phyloP scores from a whole-genome alignment of 2,797 vertebrate species.

The Microcaecilia unicolor region DNA sequence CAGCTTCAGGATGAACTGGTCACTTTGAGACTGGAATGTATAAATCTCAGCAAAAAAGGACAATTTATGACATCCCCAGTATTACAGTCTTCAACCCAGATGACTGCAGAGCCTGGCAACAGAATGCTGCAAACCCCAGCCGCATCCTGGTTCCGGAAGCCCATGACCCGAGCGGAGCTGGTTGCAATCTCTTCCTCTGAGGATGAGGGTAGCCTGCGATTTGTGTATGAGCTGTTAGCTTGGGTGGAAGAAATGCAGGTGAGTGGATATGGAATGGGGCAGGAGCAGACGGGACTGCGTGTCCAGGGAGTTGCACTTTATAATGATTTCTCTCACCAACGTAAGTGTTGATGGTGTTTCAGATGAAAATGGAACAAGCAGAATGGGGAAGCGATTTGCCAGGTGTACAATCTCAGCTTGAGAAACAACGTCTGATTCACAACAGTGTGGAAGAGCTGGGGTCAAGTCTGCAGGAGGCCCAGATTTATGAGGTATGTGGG shows the following conservation, averaged over 20 bases:
- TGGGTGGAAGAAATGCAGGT: constrained; percentile 98
- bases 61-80: constrained; percentile 74
- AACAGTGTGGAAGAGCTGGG: constrained; percentile 78
- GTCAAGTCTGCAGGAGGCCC: constrained; percentile 79
- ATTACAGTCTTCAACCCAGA: constrained; percentile 40
- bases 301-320: too few relatives aligned
- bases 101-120: constrained; percentile 29
- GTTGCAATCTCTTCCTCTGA: constrained; percentile 89
- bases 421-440: constrained; percentile 76
- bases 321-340: too few relatives aligned
- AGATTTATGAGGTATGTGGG: constrained; percentile 81
- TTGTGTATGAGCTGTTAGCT: constrained; percentile 91
- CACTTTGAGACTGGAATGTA: constrained; percentile 82
- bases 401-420: constrained; percentile 80
- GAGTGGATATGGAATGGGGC: too few relatives aligned
- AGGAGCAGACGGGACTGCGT: too few relatives aligned
- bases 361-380: constrained; percentile 82
- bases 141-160: constrained; percentile 73
- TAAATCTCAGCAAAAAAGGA: constrained; percentile 87
- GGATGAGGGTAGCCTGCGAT: constrained; percentile 89
- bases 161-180: constrained; percentile 80
- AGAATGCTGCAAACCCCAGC: constrained; percentile 53
- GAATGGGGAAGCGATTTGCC: constrained; percentile 93
- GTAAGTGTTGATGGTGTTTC: too few relatives aligned
- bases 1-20: constrained; percentile 91